A percentile compares a stretch with the other conserved stretches of the same genome.
These are phyloP conservation scores for Epinephelus coioides DNA, from an alignment of 2,797 vertebrate species.

Conservation along the genomic window DNA sequence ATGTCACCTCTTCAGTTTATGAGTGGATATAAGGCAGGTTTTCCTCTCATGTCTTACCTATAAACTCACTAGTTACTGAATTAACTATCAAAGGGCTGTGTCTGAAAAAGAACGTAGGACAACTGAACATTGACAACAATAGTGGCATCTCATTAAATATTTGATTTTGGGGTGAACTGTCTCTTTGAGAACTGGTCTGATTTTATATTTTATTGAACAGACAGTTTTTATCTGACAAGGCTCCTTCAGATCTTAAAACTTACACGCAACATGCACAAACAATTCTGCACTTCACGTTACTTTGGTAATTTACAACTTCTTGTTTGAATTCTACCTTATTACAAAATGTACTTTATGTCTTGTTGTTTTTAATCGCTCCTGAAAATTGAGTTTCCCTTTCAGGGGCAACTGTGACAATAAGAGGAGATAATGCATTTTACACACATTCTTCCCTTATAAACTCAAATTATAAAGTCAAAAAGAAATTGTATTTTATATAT, in stretches of 20 bases:
- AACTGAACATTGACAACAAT: too few relatives aligned
- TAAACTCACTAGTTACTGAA: too few relatives aligned
- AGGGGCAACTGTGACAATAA: background rate
- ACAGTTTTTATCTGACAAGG: background rate
- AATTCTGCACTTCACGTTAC: background rate
- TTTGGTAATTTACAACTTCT: background rate
- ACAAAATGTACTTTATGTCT: background rate
- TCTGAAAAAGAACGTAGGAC: too few relatives aligned
- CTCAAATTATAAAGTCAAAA: background rate
- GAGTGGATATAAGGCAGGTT: too few relatives aligned
- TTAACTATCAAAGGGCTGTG: too few relatives aligned
- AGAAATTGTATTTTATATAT: background rate
- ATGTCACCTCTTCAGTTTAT: too few relatives aligned
- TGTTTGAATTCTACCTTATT: too few relatives aligned
- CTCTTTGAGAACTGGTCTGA: too few relatives aligned
- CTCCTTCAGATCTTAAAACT: background rate
- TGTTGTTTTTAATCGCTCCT: background rate
- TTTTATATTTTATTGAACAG: background rate
- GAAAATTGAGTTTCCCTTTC: background rate
- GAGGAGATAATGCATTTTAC: background rate
- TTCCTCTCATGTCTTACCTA: too few relatives aligned
- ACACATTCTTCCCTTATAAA: background rate
- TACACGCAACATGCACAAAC: background rate
- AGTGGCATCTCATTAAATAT: too few relatives aligned
- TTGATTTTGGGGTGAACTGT: too few relatives aligned